Evolutionary conservation across 2,113 vertebrate genomes (phyloP).

Genomic region (Pycnonotus jocosus): DNA sequence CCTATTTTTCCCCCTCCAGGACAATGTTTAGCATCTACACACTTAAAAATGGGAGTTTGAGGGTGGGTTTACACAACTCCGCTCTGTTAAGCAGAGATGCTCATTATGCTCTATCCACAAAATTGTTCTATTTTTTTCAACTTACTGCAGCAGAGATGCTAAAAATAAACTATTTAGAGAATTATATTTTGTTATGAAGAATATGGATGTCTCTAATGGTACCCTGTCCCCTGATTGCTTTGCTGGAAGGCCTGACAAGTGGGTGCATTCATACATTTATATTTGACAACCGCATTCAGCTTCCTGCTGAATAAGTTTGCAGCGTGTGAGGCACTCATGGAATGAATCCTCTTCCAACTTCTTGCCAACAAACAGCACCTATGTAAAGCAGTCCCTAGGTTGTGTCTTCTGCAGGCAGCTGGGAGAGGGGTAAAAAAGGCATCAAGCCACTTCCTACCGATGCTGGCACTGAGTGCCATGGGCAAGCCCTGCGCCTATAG

Average conservation of each 20-base stretch:
- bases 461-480: accelerated
- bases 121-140: not conserved
- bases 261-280: not conserved
- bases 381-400: not conserved
- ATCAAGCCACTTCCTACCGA: accelerated
- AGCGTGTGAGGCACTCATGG: accelerated
- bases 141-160: not conserved
- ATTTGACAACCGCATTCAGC: not conserved
- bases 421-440: accelerated
- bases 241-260: not conserved
- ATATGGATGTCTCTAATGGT: not conserved
- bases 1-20: not conserved
- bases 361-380: not conserved
- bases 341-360: not conserved
- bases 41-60: not conserved
- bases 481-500: not conserved
- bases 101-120: not conserved
- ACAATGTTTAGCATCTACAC: not conserved
- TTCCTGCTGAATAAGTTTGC: not conserved
- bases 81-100: not conserved
- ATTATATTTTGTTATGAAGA: not conserved
- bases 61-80: not conserved
- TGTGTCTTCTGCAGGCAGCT: not conserved
- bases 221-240: not conserved
- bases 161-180: not conserved